Percentiles rank a stretch among this genome's conserved stretches.
These are phyloP conservation scores for Ptyas mucosa DNA, from an alignment of 2,113 vertebrate species.

Conservation along the genomic window DNA sequence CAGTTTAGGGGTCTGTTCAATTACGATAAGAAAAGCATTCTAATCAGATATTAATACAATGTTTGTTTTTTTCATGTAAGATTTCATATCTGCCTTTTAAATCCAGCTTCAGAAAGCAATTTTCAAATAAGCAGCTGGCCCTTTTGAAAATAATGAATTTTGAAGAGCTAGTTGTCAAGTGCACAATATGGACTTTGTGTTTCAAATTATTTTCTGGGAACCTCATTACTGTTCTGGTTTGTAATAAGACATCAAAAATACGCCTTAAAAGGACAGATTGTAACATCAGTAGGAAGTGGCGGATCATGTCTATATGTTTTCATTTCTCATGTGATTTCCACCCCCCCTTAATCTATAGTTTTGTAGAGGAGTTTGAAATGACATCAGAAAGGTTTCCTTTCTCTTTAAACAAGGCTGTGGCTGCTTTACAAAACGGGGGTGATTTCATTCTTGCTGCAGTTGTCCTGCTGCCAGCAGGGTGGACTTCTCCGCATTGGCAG, in stretches of 20 bases:
- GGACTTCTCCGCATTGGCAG: conserved; percentile 20
- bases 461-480: conserved; percentile 17
- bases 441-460: conserved; percentile 25
- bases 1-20: not conserved
- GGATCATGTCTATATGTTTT: not conserved
- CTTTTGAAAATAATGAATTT: conserved; percentile 28
- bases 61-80: too few relatives aligned
- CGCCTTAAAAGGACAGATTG: not conserved
- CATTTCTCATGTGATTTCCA: not conserved
- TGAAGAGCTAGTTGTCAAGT: conserved; percentile 35
- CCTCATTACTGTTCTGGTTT: not conserved
- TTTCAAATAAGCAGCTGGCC: conserved; percentile 53
- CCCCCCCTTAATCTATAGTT: not conserved
- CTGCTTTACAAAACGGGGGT: conserved; percentile 27
- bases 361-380: not conserved
- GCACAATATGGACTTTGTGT: not conserved
- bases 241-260: not conserved
- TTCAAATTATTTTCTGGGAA: not conserved
- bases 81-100: not conserved
- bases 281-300: not conserved
- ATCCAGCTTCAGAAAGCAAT: conserved; percentile 42
- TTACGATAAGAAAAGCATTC: not conserved
- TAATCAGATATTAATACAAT: not conserved
- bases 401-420: conserved; percentile 21
- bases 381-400: conserved; percentile 8